Percentiles rank a stretch among this genome's conserved stretches.
Evolutionary conservation across 2,888 invertebrate species (phyloP).

Genomic region (Nomada ruficornis): DNA sequence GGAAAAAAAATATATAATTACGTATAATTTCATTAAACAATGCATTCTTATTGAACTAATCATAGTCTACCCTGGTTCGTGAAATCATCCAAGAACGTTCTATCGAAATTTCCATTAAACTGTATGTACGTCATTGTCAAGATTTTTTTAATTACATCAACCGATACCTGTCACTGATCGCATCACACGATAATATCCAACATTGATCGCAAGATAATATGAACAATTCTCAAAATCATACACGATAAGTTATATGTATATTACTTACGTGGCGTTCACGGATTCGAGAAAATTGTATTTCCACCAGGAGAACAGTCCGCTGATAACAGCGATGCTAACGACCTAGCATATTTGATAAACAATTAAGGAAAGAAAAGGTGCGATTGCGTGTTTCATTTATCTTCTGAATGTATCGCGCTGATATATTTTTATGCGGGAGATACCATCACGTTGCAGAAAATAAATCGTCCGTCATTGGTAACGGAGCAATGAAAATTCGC

Average conservation of each 20-base stretch:
- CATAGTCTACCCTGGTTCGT: too few relatives aligned
- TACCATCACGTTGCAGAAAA: background rate
- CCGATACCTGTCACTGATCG: too few relatives aligned
- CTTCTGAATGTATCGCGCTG: background rate
- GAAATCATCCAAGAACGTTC: too few relatives aligned
- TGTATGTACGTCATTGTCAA: too few relatives aligned
- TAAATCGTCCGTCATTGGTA: background rate
- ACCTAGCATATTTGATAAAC: slow-evolving; percentile 42
- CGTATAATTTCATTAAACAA: slow-evolving; percentile 63
- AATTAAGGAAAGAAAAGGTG: background rate
- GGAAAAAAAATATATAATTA: slow-evolving; percentile 51
- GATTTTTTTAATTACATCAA: too few relatives aligned
- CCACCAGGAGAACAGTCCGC: too few relatives aligned
- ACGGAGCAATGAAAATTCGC: background rate
- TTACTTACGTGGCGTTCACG: too few relatives aligned
- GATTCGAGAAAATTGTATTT: too few relatives aligned
- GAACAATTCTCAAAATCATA: too few relatives aligned
- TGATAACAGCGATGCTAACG: slow-evolving; percentile 31
- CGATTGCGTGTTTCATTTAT: slow-evolving; percentile 27
- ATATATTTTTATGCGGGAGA: background rate
- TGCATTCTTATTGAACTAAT: background rate
- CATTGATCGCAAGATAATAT: too few relatives aligned
- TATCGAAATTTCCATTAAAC: background rate
- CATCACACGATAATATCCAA: too few relatives aligned
- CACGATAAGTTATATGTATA: too few relatives aligned